Conservation (phyloP, 2,113 vertebrate species). For the Ifrita kowaldi region DNA sequence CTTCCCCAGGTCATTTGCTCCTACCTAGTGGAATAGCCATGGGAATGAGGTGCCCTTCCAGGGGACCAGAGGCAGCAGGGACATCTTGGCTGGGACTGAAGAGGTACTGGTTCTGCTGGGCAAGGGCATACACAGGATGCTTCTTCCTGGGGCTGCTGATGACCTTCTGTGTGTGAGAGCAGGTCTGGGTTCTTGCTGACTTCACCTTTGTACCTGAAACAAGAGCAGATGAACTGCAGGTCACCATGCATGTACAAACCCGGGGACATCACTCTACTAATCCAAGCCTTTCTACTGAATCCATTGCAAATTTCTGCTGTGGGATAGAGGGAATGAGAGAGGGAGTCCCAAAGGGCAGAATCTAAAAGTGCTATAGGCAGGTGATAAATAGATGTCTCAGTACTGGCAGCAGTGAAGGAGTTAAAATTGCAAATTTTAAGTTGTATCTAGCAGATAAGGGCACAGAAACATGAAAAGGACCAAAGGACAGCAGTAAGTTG, state of each 20-base stretch:
- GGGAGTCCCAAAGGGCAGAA: not conserved
- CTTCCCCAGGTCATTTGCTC: not conserved
- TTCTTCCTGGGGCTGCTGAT: not conserved
- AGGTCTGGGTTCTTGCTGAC: slow-evolving; percentile 87
- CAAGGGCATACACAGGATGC: not conserved
- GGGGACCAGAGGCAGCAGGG: slow-evolving; percentile 23
- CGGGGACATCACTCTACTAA: not conserved
- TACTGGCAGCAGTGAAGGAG: not conserved
- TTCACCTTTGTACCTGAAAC: slow-evolving; percentile 85
- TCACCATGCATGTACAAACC: not conserved
- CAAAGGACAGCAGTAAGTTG: not conserved
- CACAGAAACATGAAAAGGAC: not conserved
- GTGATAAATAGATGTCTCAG: not conserved
- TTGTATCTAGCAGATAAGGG: not conserved
- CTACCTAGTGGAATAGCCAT: slow-evolving; percentile 89
- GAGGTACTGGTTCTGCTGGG: slow-evolving; percentile 61
- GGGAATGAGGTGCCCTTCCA: slow-evolving; percentile 77
- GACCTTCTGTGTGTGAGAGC: not conserved
- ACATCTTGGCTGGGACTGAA: slow-evolving; percentile 70
- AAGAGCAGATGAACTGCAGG: not conserved
- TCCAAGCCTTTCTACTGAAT: not conserved
- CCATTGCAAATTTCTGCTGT: not conserved
- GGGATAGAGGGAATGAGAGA: not conserved
- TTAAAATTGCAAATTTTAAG: not conserved
- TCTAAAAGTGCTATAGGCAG: not conserved